phyloP scores from a whole-genome alignment of 2,797 vertebrate genomes.

The Pipistrellus nathusii region DNA sequence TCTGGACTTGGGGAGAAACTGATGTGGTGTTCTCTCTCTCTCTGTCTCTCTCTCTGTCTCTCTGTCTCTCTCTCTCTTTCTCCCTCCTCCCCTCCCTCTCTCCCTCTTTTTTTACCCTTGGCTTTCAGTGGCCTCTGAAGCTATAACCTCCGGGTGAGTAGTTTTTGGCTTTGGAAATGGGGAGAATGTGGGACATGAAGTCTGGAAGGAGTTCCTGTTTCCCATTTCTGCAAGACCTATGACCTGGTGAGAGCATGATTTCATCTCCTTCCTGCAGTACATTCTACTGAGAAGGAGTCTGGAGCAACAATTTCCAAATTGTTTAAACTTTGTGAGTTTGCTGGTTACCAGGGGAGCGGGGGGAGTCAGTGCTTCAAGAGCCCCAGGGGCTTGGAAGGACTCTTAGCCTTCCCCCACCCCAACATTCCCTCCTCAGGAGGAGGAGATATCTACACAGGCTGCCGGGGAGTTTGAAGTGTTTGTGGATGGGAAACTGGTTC shows the following conservation, averaged over 20 bases:
- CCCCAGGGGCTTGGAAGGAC: not conserved
- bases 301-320: slow-evolving; percentile 74
- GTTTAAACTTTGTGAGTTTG: slow-evolving; percentile 76
- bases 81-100: too few relatives aligned
- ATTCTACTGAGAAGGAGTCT: slow-evolving; percentile 72
- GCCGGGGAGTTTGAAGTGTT: slow-evolving; percentile 79
- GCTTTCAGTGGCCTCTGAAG: slow-evolving; percentile 81
- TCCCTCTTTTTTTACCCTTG: too few relatives aligned
- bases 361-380: not conserved
- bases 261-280: slow-evolving; percentile 57
- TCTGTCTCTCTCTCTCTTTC: not conserved
- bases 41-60: not conserved
- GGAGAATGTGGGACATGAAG: not conserved
- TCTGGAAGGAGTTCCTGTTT: not conserved
- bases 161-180: not conserved
- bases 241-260: not conserved
- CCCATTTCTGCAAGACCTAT: not conserved
- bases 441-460: slow-evolving; percentile 15
- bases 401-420: not conserved
- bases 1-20: not conserved
- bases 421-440: slow-evolving; percentile 51
- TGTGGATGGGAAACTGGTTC: slow-evolving; percentile 71
- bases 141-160: slow-evolving; percentile 76
- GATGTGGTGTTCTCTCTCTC: not conserved
- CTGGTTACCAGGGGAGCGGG: not conserved